Evolutionary conservation across 2,888 invertebrate genomes (phyloP), one percentile per base, ranked within the genome.

Genomic region (Lamellibrachia columna): DNA sequence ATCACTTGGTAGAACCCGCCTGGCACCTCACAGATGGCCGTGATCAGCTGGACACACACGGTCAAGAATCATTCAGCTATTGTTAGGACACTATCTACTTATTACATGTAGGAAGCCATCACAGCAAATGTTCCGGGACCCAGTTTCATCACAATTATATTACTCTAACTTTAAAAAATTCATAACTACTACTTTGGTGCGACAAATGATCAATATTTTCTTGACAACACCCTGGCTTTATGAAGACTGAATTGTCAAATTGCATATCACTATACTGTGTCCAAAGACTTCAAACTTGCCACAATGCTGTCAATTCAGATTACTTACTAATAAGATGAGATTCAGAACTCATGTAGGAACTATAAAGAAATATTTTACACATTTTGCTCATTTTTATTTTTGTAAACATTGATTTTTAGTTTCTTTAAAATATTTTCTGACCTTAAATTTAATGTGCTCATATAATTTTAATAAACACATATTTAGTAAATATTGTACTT

Each of bases 1-100:
- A 98, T 98, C 28, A 99, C 98, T 94, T 98, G 98, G 90, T 98
- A 97, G 97, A 98, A 98, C 0, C 98, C 99, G 4, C 95, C 95
- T 1, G 94, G 93, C 3, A 95, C 95, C 90, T 95, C 98, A 96
- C 98, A 98, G 40, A 98, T 98, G 96, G 98, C 98, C 92, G 98
- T 98, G 94, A 99, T 97, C 91, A 99, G 97, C 98, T 98, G 97
- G 1, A 75, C 4, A 15, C 75, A 75, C 15, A 11, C 15, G 1
- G 6, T n/a, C 40, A 40, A 75, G 15, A 22, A 15, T n/a, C 22
- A 75, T 6, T 15, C 22, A 58, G 58, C 58, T 40, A 58, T 8
- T 58, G 58, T 58, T 15, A 58, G 40, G 2, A 58, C 58, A 7
- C 58, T 8, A 15, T 58, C 58, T 58, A 60, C 60, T 60, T 11